phyloP scores from a whole-genome alignment of 2,797 vertebrate genomes.

The Phrynocephalus forsythii region DNA sequence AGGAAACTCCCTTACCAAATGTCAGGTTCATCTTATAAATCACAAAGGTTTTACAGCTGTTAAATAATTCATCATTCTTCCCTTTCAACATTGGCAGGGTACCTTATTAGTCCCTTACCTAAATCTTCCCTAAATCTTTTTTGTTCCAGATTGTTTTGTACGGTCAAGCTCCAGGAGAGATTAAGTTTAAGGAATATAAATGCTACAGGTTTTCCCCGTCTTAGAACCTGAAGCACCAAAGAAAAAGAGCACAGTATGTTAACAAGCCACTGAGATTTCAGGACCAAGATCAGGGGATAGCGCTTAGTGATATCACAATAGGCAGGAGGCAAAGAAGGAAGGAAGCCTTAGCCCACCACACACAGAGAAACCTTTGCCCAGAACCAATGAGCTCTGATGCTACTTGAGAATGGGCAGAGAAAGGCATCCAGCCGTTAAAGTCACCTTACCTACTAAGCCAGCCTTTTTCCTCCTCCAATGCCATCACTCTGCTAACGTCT shows the following conservation, averaged over 20 bases:
- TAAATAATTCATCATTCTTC: constrained; percentile 29
- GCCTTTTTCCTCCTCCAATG: too few relatives aligned
- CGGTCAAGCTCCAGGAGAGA: not conserved
- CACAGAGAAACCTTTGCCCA: too few relatives aligned
- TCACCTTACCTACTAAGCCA: too few relatives aligned
- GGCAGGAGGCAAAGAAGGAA: too few relatives aligned
- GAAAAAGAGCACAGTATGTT: not conserved
- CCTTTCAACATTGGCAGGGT: constrained; percentile 3
- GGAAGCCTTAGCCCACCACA: too few relatives aligned
- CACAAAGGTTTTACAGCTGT: constrained; percentile 20
- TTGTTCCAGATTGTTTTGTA: not conserved
- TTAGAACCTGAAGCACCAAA: not conserved
- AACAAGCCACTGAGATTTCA: not conserved
- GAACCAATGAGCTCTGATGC: too few relatives aligned
- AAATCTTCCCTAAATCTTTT: not conserved
- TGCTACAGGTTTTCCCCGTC: not conserved
- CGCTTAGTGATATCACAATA: too few relatives aligned
- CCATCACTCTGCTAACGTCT: too few relatives aligned
- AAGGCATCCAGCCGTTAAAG: too few relatives aligned
- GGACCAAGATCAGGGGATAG: too few relatives aligned
- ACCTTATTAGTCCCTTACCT: constrained; percentile 9
- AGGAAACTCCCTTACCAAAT: constrained; percentile 27
- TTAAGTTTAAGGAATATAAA: not conserved
- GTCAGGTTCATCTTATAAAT: constrained; percentile 33
- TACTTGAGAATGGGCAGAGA: too few relatives aligned